Percentiles rank a stretch among this genome's conserved stretches.
phyloP scores from a whole-genome alignment of 2,797 vertebrate species.

The Parauchenoglanis ngamensis region DNA sequence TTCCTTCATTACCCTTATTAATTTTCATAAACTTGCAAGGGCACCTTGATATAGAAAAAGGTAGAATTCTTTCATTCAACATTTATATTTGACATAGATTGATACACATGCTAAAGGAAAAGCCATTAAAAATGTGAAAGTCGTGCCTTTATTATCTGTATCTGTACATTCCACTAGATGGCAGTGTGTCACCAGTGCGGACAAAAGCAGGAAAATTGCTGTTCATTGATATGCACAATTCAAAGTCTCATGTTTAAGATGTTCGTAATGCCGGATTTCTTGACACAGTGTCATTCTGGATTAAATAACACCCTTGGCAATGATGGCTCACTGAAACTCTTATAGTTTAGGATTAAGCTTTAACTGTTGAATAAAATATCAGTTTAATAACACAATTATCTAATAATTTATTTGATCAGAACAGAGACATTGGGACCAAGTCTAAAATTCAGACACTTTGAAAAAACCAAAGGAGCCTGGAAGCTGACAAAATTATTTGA shows the following conservation, averaged over 20 bases:
- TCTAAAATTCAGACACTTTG: background rate
- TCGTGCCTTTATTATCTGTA: background rate
- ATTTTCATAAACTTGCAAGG: background rate
- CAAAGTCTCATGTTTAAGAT: background rate
- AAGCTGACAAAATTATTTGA: background rate
- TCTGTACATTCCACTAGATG: slow-evolving; percentile 9
- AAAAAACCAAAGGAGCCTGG: background rate
- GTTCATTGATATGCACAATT: background rate
- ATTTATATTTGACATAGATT: background rate
- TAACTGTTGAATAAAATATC: background rate
- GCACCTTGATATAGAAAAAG: background rate
- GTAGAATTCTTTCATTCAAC: background rate
- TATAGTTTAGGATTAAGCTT: background rate
- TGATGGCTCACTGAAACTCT: background rate
- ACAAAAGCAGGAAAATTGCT: background rate
- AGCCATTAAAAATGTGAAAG: background rate
- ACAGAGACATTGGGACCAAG: background rate
- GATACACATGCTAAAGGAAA: background rate
- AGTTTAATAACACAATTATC: background rate
- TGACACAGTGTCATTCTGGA: background rate
- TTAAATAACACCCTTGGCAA: background rate
- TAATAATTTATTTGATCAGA: background rate
- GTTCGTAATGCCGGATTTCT: background rate
- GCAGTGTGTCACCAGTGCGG: background rate
- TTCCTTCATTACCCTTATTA: background rate